Evolutionary conservation across 2,797 vertebrate genomes (phyloP).

Genomic region (Notolabrus celidotus): DNA sequence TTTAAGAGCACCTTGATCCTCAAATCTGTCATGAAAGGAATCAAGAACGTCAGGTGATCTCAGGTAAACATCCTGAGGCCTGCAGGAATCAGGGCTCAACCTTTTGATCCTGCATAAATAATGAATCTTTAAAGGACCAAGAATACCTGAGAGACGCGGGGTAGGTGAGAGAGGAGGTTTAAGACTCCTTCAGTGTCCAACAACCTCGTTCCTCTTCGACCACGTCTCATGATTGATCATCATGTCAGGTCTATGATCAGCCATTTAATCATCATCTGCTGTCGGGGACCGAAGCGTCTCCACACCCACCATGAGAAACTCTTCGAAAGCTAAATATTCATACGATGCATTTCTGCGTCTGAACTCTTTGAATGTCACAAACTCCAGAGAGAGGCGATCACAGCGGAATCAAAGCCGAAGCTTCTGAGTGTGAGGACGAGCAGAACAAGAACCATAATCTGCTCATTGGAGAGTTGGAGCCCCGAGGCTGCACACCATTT

Average conservation of each 20-base stretch:
- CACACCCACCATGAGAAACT: constrained; percentile 15
- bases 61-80: too few species aligned
- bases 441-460: constrained; percentile 27
- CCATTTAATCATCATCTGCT: constrained; percentile 37
- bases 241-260: constrained; percentile 14
- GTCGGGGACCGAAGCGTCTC: background rate
- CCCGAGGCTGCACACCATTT: constrained; percentile 51
- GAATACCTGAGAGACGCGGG: too few species aligned
- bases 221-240: background rate
- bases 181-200: too few species aligned
- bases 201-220: too few species aligned
- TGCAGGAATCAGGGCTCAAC: too few species aligned
- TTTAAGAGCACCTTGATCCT: too few species aligned
- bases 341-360: constrained; percentile 31
- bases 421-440: constrained; percentile 1
- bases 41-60: too few species aligned
- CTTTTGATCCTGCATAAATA: too few species aligned
- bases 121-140: too few species aligned
- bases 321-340: constrained; percentile 28
- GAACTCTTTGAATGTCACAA: constrained; percentile 51
- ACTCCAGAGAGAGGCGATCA: constrained; percentile 19
- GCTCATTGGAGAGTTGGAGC: constrained; percentile 21
- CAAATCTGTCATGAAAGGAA: too few species aligned
- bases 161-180: too few species aligned
- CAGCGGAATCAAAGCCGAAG: background rate